Evolutionary conservation across 2,888 invertebrate genomes (phyloP).

Genomic region (Heliconius cydno): DNA sequence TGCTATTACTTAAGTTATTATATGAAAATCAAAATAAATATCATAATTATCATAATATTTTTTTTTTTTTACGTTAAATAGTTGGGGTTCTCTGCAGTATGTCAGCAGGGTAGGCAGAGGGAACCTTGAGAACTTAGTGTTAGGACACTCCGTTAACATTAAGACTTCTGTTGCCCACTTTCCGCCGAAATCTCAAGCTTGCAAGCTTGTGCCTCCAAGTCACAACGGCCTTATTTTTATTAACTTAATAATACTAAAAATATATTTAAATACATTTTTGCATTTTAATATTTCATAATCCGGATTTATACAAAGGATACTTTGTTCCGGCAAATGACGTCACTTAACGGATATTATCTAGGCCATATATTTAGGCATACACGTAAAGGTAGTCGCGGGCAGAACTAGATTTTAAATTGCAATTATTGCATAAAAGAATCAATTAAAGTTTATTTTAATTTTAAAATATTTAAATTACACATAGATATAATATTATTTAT

Average conservation of each 20-base stretch:
- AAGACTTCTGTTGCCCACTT: too few relatives aligned
- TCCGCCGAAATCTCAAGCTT: too few relatives aligned
- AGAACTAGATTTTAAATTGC: not conserved
- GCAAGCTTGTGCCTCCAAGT: too few relatives aligned
- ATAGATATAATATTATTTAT: not conserved
- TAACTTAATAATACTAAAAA: too few relatives aligned
- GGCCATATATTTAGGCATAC: not conserved
- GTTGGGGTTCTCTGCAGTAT: not conserved
- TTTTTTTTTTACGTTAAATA: not conserved
- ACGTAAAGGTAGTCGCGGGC: not conserved
- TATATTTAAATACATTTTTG: not conserved
- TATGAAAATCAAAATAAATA: too few relatives aligned
- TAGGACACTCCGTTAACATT: too few relatives aligned
- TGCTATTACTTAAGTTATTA: not conserved
- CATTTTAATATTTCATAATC: constrained; percentile 13
- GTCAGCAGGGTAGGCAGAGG: too few relatives aligned
- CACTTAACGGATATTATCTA: not conserved
- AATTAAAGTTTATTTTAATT: too few relatives aligned
- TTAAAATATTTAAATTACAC: not conserved
- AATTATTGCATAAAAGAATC: too few relatives aligned
- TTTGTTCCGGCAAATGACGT: not conserved
- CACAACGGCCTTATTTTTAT: too few relatives aligned
- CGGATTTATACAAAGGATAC: not conserved
- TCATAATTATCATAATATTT: too few relatives aligned
- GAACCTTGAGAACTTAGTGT: too few relatives aligned